These are phyloP conservation scores for Macrobrachium rosenbergii DNA, from an alignment of 1,140 invertebrate species.

Conservation along the genomic window DNA sequence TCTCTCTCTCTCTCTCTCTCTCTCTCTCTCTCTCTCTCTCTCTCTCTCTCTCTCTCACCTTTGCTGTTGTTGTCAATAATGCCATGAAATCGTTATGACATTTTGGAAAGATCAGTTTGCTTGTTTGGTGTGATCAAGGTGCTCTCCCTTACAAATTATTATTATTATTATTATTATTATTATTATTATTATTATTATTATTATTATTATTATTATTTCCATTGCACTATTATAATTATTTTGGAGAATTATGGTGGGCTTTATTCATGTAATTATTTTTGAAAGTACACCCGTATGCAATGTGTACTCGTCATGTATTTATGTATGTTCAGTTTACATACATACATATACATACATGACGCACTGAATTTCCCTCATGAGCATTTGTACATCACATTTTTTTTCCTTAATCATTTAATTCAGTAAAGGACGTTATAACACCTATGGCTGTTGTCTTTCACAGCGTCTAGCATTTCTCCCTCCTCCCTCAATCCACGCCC, in stretches of 20 bases:
- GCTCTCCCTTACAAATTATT: not conserved
- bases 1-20: too few species aligned
- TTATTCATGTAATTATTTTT: too few species aligned
- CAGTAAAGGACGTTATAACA: not conserved
- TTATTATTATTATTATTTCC: too few species aligned
- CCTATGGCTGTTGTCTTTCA: not conserved
- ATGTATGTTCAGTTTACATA: not conserved
- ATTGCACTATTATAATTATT: not conserved
- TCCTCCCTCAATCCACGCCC: not conserved
- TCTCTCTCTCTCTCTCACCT: too few species aligned
- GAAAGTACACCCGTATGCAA: too few species aligned
- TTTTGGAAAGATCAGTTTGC: too few species aligned
- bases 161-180: not conserved
- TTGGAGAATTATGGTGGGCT: not conserved
- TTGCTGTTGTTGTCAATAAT: too few species aligned
- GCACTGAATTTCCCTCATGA: not conserved
- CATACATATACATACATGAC: not conserved
- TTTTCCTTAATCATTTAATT: too few species aligned
- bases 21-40: too few species aligned
- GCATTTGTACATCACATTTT: too few species aligned
- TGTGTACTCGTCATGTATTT: not conserved
- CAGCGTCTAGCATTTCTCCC: not conserved
- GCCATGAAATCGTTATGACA: too few species aligned
- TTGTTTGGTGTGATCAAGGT: too few species aligned
- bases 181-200: not conserved